These are phyloP conservation scores for Pinctada fucata DNA, from an alignment of 2,888 invertebrate species.

Conservation along the genomic window DNA sequence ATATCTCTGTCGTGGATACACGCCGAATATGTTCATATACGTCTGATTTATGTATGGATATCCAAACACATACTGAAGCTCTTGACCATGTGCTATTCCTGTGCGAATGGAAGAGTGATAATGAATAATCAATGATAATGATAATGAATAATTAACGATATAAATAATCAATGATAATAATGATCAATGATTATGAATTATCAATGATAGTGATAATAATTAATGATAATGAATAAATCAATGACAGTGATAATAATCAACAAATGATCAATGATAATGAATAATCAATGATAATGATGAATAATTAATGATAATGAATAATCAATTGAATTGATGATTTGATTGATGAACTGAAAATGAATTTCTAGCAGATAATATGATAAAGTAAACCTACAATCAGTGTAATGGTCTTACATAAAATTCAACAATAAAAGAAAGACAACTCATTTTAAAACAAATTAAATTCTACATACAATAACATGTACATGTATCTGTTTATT, in stretches of 20 bases:
- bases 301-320: no score
- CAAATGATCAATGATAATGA: neutral
- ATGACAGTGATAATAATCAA: neutral
- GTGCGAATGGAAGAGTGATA: neutral
- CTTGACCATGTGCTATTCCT: slow-evolving; percentile 78
- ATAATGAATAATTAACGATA: neutral
- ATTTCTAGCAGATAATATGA: no score
- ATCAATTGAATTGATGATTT: no score
- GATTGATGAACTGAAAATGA: no score
- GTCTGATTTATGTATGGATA: slow-evolving; percentile 78
- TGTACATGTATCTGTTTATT: no score
- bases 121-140: neutral
- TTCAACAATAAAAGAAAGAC: no score
- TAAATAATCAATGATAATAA: neutral
- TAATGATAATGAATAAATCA: no score
- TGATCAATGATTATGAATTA: neutral
- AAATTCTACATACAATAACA: no score
- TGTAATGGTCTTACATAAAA: no score
- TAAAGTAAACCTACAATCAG: no score
- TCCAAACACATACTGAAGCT: slow-evolving; percentile 79
- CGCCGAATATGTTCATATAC: slow-evolving; percentile 69
- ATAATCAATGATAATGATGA: neutral
- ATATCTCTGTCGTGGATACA: slow-evolving; percentile 72
- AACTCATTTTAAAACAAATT: no score
- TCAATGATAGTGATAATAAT: neutral